These are phyloP conservation scores for Percopsis transmontana DNA, from an alignment of 2,113 vertebrate species.

Conservation along the genomic window DNA sequence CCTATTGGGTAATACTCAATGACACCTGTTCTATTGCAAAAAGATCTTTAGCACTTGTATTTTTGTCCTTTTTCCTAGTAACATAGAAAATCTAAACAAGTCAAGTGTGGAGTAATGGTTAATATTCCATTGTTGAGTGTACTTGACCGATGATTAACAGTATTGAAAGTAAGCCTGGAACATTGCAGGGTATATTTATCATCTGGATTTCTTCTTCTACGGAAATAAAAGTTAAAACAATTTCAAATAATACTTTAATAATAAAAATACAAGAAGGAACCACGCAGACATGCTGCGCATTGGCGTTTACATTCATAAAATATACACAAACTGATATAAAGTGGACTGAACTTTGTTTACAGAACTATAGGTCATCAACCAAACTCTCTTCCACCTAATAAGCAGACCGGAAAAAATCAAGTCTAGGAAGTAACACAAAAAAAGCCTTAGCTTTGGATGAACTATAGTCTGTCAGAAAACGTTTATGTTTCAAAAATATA, in stretches of 20 bases:
- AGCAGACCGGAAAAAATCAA: background rate
- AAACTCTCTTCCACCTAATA: background rate
- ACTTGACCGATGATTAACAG: background rate
- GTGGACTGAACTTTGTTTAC: conserved; percentile 24
- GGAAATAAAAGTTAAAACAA: conserved; percentile 1
- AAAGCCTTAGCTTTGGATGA: conserved; percentile 8
- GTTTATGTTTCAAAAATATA: background rate
- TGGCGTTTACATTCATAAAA: conserved; percentile 13
- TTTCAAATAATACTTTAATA: conserved; percentile 53
- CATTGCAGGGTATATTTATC: too few relatives aligned
- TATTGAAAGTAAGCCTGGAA: background rate
- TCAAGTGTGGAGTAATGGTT: background rate
- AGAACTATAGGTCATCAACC: background rate
- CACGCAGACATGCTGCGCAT: background rate
- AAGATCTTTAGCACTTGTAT: conserved; percentile 15
- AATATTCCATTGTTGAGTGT: conserved; percentile 17
- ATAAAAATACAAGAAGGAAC: conserved; percentile 31
- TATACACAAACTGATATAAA: conserved; percentile 20
- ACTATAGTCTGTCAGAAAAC: conserved; percentile 2
- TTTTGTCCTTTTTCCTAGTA: too few relatives aligned
- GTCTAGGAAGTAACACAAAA: background rate
- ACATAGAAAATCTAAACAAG: conserved; percentile 35
- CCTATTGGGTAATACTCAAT: conserved; percentile 16
- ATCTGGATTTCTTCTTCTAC: too few relatives aligned
- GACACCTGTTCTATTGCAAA: conserved; percentile 15